These are phyloP conservation scores for Agrilus mali DNA, from an alignment of 2,888 invertebrate species.

Conservation along the genomic window DNA sequence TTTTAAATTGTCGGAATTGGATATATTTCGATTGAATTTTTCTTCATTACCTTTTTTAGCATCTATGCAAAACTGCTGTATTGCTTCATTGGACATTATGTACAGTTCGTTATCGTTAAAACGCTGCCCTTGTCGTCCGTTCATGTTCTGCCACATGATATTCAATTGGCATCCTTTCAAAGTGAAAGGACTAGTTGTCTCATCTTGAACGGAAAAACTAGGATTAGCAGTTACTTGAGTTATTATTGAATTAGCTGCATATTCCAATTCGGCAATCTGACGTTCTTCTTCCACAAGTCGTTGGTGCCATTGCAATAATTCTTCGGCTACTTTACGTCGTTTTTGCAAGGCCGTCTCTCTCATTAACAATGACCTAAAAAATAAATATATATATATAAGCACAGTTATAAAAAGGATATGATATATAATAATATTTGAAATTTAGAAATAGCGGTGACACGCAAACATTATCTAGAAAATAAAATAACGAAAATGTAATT, in stretches of 20 bases:
- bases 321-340: constrained; percentile 37
- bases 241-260: constrained; percentile 27
- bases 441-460: no score
- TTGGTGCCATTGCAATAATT: constrained; percentile 40
- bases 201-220: constrained; percentile 3
- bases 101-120: constrained; percentile 30
- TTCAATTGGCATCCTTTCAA: constrained; percentile 32
- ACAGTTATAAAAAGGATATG: no score
- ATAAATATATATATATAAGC: no score
- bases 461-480: constrained; percentile 15
- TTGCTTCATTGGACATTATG: constrained; percentile 30
- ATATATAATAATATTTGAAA: no score
- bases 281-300: constrained; percentile 40
- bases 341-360: constrained; percentile 36
- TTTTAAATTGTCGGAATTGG: no score
- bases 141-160: constrained; percentile 35
- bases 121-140: constrained; percentile 30
- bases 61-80: constrained; percentile 33
- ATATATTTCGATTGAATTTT: no score
- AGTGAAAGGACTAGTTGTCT: constrained; percentile 9
- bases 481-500: no score
- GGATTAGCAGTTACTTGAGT: constrained; percentile 18
- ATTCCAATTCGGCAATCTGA: constrained; percentile 37
- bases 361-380: constrained; percentile 32
- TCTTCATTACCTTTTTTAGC: constrained; percentile 22